Conservation (phyloP, 2,888 invertebrate genomes). For the Pandemis corylana region DNA sequence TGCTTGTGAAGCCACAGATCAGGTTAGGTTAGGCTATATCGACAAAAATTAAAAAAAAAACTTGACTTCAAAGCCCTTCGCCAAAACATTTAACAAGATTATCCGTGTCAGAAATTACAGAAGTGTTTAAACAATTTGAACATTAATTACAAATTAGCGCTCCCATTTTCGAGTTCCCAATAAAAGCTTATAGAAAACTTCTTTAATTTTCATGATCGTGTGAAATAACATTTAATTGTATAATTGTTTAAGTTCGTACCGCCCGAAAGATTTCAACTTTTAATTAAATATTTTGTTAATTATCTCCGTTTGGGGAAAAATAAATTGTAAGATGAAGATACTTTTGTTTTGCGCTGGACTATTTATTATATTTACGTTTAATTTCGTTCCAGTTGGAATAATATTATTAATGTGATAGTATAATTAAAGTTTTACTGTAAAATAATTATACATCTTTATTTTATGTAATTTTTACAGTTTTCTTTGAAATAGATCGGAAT, state of each 20-base stretch:
- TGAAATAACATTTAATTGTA: slow-evolving; percentile 35
- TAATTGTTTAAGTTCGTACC: slow-evolving; percentile 25
- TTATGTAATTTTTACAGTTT: no score
- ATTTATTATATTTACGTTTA: not conserved
- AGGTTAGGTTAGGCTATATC: no score
- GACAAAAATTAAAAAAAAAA: not conserved
- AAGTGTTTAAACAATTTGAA: slow-evolving; percentile 30
- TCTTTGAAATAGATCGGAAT: no score
- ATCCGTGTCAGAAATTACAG: slow-evolving; percentile 24
- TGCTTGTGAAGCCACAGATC: no score
- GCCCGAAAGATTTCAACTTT: slow-evolving; percentile 6
- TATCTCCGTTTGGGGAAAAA: slow-evolving; percentile 6
- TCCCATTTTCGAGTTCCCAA: slow-evolving; percentile 15
- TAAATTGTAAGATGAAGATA: not conserved
- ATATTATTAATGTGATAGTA: not conserved
- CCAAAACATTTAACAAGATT: slow-evolving; percentile 11
- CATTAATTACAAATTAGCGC: slow-evolving; percentile 28
- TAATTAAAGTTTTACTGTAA: no score
- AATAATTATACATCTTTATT: no score
- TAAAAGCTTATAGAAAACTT: slow-evolving; percentile 36
- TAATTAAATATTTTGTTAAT: slow-evolving; percentile 30
- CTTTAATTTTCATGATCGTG: slow-evolving; percentile 37
- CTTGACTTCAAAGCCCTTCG: not conserved
- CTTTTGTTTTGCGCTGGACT: not conserved
- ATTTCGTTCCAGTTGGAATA: not conserved